Base-by-base conservation (phyloP, 1,140 invertebrate genomes). In the Zaprionus davidi region DNA sequence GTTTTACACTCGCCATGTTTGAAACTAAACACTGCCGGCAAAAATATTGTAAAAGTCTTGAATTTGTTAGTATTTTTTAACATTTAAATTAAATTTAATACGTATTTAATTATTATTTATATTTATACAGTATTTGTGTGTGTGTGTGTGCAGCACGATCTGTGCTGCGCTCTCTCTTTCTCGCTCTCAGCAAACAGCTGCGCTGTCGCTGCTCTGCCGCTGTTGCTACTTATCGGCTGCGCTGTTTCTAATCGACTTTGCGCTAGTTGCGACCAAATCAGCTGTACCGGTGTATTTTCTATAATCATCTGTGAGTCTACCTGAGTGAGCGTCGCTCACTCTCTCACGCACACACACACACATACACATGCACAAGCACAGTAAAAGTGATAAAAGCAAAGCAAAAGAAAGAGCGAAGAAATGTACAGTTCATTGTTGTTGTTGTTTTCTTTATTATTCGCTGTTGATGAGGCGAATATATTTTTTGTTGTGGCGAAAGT, bases 241-340 rank as follows among this genome's bases (percentile, higher is more conserved):
- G 74, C 67, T 62, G 51, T 55, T 20, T 76, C 82, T 84, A 84
- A 81, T 84, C 77, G 59, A 51, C 24, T 76, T 66, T 38, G 55
- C 53, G 55, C 22, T 84, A 87, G 83, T 82, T 80, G 75, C 77
- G 88, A 36, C 57, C 75, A 88, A 88, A 85, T 90, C 85, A 90
- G 85, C 85, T 90, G 85, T 90, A 90, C 85, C 86, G 85, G 85
- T 85, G 82, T 72, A 80, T 71, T 82, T 38, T 66, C 44, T 70
- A 63, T 88, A 71, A 79, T 88, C 71, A 84, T 88, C 85, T 20
- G 53, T 44, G 31, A 38, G 22, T n/a, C 68, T 81, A 71, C 80
- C 78, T 87, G 72, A 67, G 41, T 28, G 22, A 71, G 28, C 49
- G 24, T 53, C 28, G 34, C 31, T 53, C 44, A 63, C 34, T 22